Base-by-base conservation (phyloP, 2,888 invertebrate species). In the Cryptus viduatorius region DNA sequence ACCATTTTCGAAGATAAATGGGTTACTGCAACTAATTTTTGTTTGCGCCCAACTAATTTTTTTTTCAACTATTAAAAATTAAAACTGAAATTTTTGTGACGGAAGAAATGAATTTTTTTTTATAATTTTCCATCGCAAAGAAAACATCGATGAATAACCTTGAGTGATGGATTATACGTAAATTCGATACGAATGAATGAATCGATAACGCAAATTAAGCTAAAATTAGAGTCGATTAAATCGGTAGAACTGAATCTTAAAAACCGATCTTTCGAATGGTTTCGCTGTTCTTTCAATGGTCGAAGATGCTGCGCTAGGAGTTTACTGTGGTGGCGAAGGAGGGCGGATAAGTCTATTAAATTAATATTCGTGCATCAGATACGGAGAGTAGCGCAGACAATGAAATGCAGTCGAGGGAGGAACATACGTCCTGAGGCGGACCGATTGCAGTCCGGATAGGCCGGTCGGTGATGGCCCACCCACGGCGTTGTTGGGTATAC, bases 331-430 rank as follows among this genome's bases (percentile, higher is more conserved):
- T 81, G 44, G 44, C 56, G 76, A 80, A 72, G 77, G 69, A 65
- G 72, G 81, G 79, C 75, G 81, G 82, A 76, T 79, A 61, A 53
- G 69, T 85, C 81, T 82, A 88, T 87, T 87, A 84, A 87, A 89
- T 88, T 88, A 86, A 88, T 87, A 89, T 89, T 87, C 88, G 84
- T 88, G 82, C 61, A 88, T 87, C 87, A 84, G 86, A 87, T 86
- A 86, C 72, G 19, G 69, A 67, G 80, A 71, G 80, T 84, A 78
- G 48, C 56, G 73, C 83, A 83, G 85, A 89, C 88, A 88, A 88
- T 88, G 86, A 83, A 82, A 78, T 78, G 81, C 69, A 75, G 65
- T 71, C 73, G 83, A 80, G 68, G 79, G 65, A 79, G 73, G 77
- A 79, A 82, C 76, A 82, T 83, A 83, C 81, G 85, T 86, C 86